Percentiles rank a stretch among this genome's conserved stretches.
Evolutionary conservation across 1,140 invertebrate species (phyloP).

Genomic region (Pseudoatta argentina): DNA sequence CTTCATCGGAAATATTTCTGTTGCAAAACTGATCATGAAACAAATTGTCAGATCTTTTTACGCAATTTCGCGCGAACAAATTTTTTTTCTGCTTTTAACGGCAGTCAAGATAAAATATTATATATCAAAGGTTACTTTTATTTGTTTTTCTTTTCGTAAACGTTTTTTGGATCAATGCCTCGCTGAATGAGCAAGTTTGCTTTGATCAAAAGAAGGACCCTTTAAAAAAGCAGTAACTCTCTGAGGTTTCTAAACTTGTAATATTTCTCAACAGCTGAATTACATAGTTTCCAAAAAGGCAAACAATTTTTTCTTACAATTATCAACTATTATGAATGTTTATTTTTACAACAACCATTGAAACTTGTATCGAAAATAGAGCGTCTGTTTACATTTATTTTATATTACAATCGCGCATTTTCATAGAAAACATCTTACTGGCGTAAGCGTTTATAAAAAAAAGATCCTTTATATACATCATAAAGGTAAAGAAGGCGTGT

Average conservation of each 20-base stretch:
- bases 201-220: constrained; percentile 21
- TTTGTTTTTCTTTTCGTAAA: neutral
- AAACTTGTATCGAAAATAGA: neutral
- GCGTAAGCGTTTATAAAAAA: constrained; percentile 37
- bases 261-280: constrained; percentile 8
- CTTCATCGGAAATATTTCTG: neutral
- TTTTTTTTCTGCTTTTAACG: neutral
- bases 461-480: neutral
- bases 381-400: constrained; percentile 11
- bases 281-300: neutral
- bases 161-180: constrained; percentile 35
- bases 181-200: neutral
- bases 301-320: neutral
- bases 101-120: neutral
- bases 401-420: neutral
- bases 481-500: constrained; percentile 21
- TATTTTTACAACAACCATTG: neutral
- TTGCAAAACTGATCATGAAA: neutral
- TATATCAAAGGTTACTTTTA: constrained; percentile 18
- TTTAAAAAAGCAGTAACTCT: constrained; percentile 1
- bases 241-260: constrained; percentile 15
- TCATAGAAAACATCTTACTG: neutral
- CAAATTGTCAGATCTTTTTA: neutral
- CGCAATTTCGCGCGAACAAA: neutral
- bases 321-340: neutral